Base-by-base conservation (phyloP, 1,140 invertebrate genomes). In the Cheumatopsyche charites region DNA sequence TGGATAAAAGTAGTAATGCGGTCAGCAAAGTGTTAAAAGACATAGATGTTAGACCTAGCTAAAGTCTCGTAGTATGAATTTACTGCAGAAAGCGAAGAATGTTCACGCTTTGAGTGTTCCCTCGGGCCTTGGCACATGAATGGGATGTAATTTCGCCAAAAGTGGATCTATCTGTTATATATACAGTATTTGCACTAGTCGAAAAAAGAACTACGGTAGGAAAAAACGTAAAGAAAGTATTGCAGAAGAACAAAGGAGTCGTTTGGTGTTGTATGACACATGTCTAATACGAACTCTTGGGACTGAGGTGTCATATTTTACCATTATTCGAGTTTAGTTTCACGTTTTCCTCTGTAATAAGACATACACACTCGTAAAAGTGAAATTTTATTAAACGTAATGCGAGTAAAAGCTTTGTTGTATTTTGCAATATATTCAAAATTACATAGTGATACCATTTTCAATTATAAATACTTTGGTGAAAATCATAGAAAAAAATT, bases 11-110 rank as follows among this genome's bases (percentile, higher is more conserved):
- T n/a, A n/a, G n/a, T n/a, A n/a, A n/a, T n/a, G n/a, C n/a, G n/a
- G n/a, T n/a, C n/a, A n/a, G n/a, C n/a, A n/a, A n/a, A n/a, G n/a
- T n/a, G n/a, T n/a, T n/a, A n/a, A n/a, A n/a, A 36, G 29, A 36
- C 9, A 36, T 36, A 4, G 29, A 9, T 36, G 29, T 36, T 36
- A 4, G 29, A 36, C 3, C 29, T 4, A 9, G 3, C 29, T 3
- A 9, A 52, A 52, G 47, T 52, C 19, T 52, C 13, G 6, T 19
- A 15, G n/a, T 52, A 52, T 52, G 47, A 52, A 65, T 65, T 65
- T 65, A 19, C 41, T 65, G 36, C 62, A 65, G 62, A 23, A 26
- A n/a, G 12, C 26, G 62, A 65, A 65, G 62, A 65, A 42, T 65
- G 62, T 36, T 36, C 58, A 15, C 47, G 19, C 47, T 45, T 42